Percentiles rank a stretch among this genome's conserved stretches.
These are phyloP conservation scores for Drosophila cognata DNA, from an alignment of 2,888 invertebrate species.

Conservation along the genomic window DNA sequence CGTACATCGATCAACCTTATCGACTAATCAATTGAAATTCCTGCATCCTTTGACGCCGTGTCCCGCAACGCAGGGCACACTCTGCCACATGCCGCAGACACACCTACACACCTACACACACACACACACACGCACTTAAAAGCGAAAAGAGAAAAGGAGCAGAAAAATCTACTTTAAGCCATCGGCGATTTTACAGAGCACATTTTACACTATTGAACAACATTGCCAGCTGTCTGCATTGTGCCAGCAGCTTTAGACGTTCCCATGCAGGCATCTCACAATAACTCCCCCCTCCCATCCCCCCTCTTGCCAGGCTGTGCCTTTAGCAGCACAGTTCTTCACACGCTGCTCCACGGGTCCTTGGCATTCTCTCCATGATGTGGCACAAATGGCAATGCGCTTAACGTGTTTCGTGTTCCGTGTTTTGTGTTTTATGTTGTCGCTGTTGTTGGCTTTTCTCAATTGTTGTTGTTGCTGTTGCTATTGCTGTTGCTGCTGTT, in stretches of 20 bases:
- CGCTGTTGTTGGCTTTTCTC: conserved; percentile 53
- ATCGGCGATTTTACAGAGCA: conserved; percentile 59
- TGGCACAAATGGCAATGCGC: conserved; percentile 79
- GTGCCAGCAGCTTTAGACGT: conserved; percentile 64
- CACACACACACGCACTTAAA: background rate
- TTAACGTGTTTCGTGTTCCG: conserved; percentile 75
- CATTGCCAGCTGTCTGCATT: conserved; percentile 73
- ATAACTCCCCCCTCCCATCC: background rate
- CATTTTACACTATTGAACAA: conserved; percentile 66
- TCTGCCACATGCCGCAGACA: background rate
- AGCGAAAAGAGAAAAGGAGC: background rate
- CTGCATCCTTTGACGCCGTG: conserved; percentile 4
- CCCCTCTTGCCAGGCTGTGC: conserved; percentile 16
- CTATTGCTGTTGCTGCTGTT: conserved; percentile 24
- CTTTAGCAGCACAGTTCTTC: conserved; percentile 33
- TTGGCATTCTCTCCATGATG: conserved; percentile 68
- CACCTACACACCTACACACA: background rate
- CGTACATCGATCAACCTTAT: conserved; percentile 66
- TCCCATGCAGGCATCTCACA: conserved; percentile 51
- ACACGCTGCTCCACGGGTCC: conserved; percentile 53
- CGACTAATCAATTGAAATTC: conserved; percentile 69
- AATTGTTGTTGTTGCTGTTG: conserved; percentile 33
- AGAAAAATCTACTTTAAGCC: conserved; percentile 66
- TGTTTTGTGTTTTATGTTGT: conserved; percentile 68
- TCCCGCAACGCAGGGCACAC: background rate